Percentiles rank a stretch among this genome's conserved stretches.
Evolutionary conservation across 2,888 invertebrate genomes (phyloP).

Genomic region (Trichogramma evanescens): DNA sequence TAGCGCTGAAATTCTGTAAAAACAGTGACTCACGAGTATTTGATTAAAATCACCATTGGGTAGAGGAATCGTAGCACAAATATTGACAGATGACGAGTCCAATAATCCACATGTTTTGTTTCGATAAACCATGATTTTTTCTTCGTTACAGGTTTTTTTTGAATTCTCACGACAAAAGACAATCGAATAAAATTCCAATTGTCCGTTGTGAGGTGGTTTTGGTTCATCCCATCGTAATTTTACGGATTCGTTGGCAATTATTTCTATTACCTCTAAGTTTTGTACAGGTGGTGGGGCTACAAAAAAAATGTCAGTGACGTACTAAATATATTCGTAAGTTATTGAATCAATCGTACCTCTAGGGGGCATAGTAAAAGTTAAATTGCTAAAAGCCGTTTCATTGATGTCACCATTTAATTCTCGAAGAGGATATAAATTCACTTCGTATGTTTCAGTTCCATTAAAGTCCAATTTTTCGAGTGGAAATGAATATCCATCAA

Average conservation of each 20-base stretch:
- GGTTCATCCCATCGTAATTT: conserved; percentile 29
- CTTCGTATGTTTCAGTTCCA: conserved; percentile 26
- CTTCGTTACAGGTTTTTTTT: not conserved
- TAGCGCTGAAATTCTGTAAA: not conserved
- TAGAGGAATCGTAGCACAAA: conserved; percentile 5
- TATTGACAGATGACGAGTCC: not conserved
- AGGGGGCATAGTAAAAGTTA: conserved; percentile 20
- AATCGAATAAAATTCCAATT: conserved; percentile 24
- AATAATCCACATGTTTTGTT: conserved; percentile 1
- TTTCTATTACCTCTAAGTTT: conserved; percentile 25
- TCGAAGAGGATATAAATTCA: conserved; percentile 22
- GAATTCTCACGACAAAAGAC: not conserved
- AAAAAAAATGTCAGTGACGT: not conserved
- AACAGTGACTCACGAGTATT: conserved; percentile 4
- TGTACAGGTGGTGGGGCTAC: conserved; percentile 28
- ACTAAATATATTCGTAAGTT: too few species aligned
- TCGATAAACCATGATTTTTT: not conserved
- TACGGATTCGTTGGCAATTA: not conserved
- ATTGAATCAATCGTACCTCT: conserved; percentile 21
- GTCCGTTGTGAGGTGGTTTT: conserved; percentile 27
- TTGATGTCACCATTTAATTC: not conserved
- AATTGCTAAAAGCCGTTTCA: not conserved
- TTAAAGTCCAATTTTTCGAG: not conserved
- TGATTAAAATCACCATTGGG: not conserved
- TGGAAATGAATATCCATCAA: not conserved